Conservation (phyloP, 2,888 invertebrate species). For the Gibbula magus region DNA sequence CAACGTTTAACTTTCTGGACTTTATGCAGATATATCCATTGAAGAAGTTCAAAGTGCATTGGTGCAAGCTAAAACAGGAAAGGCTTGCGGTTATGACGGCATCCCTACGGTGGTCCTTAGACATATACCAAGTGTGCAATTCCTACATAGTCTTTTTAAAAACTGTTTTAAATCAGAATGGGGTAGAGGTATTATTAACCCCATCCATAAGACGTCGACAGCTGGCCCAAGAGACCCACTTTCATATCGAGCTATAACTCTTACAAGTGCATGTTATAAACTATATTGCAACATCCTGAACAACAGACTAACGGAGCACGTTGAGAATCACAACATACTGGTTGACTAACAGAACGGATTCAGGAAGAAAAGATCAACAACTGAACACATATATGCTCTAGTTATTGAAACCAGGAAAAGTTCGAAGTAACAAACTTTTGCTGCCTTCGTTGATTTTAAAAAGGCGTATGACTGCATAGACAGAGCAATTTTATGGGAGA, state of each 20-base stretch:
- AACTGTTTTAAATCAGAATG: not conserved
- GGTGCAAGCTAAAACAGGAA: not conserved
- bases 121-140: not conserved
- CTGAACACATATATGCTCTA: conserved; percentile 26
- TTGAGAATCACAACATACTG: not conserved
- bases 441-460: not conserved
- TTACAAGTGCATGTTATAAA: conserved; percentile 29
- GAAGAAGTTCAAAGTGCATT: not conserved
- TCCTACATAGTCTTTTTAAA: not conserved
- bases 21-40: not conserved
- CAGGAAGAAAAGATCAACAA: conserved; percentile 23
- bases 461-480: not conserved
- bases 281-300: conserved; percentile 30
- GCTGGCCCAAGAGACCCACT: conserved; percentile 28
- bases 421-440: too few relatives aligned
- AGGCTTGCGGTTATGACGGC: not conserved
- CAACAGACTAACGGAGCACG: conserved; percentile 14
- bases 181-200: conserved; percentile 31
- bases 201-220: conserved; percentile 34
- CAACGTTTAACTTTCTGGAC: not conserved
- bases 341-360: conserved; percentile 37
- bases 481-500: not conserved
- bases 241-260: conserved; percentile 33
- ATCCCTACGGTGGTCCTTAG: not conserved
- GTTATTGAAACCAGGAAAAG: not conserved